phyloP scores from a whole-genome alignment of 2,113 vertebrate species.

The Taxidea taxus region DNA sequence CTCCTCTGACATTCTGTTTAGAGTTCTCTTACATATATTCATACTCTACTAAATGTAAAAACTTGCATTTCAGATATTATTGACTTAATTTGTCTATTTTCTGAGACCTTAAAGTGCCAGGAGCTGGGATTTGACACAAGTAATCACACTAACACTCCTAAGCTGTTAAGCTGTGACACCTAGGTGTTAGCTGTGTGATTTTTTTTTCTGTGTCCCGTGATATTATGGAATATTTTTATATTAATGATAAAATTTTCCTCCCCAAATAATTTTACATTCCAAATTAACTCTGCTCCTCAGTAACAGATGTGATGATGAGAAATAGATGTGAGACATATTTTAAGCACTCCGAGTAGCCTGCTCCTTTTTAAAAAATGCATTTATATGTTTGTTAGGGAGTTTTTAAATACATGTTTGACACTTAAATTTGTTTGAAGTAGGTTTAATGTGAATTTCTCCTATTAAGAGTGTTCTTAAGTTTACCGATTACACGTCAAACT shows the following conservation, averaged over 20 bases:
- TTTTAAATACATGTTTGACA: background rate
- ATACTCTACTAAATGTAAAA: background rate
- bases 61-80: background rate
- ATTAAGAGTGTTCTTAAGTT: background rate
- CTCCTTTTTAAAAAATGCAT: background rate
- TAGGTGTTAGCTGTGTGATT: background rate
- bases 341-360: background rate
- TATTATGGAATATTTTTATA: background rate
- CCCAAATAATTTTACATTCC: background rate
- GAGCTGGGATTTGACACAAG: background rate
- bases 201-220: background rate
- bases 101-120: background rate
- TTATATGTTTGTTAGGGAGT: background rate
- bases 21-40: background rate
- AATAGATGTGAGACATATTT: background rate
- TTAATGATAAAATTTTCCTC: background rate
- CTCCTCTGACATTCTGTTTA: background rate
- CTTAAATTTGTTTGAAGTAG: background rate
- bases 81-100: background rate
- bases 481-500: background rate
- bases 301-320: background rate
- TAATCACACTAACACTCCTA: background rate
- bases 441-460: conserved; percentile 8
- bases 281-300: background rate
- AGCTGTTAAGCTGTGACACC: background rate